Percentiles rank a stretch among this genome's conserved stretches.
Conservation (phyloP, 35 echinoderm and acorn worm genomes). For the Heliocidaris erythrogramma region DNA sequence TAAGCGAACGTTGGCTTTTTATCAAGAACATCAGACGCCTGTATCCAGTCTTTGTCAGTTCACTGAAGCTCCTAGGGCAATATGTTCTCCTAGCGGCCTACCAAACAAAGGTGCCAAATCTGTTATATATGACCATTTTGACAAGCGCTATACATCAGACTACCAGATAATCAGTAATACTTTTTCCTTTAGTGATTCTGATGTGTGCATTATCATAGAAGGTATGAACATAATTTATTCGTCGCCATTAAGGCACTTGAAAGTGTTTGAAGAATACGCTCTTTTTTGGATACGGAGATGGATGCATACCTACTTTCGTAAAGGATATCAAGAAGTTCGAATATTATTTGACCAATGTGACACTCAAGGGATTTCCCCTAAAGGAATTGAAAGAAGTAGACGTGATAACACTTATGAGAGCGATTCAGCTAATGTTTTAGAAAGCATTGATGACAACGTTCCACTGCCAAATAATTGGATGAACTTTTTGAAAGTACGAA, state of each 20-base stretch:
- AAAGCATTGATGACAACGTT: constrained; percentile 2
- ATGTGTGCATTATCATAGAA: constrained; percentile 33
- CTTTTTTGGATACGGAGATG: constrained; percentile 42
- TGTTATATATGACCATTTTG: constrained; percentile 42
- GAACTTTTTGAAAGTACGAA: constrained; percentile 53
- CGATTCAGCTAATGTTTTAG: constrained; percentile 12
- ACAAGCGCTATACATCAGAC: background rate
- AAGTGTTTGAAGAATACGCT: constrained; percentile 59
- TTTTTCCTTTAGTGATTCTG: background rate
- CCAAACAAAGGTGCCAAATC: constrained; percentile 36
- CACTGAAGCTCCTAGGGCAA: constrained; percentile 24
- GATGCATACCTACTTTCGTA: constrained; percentile 48
- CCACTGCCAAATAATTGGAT: constrained; percentile 47
- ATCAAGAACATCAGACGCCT: background rate
- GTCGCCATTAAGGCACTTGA: background rate
- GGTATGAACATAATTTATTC: constrained; percentile 73
- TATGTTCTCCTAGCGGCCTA: constrained; percentile 7
- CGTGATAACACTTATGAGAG: constrained; percentile 20
- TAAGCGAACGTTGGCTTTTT: constrained; percentile 36
- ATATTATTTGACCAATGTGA: constrained; percentile 66
- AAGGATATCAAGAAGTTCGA: constrained; percentile 50
- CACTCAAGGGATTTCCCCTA: constrained; percentile 60
- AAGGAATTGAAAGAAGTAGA: constrained; percentile 48
- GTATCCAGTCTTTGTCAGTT: constrained; percentile 1
- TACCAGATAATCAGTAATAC: constrained; percentile 15